These are phyloP conservation scores for Dryas iulia DNA, from an alignment of 1,140 invertebrate genomes.

Conservation along the genomic window DNA sequence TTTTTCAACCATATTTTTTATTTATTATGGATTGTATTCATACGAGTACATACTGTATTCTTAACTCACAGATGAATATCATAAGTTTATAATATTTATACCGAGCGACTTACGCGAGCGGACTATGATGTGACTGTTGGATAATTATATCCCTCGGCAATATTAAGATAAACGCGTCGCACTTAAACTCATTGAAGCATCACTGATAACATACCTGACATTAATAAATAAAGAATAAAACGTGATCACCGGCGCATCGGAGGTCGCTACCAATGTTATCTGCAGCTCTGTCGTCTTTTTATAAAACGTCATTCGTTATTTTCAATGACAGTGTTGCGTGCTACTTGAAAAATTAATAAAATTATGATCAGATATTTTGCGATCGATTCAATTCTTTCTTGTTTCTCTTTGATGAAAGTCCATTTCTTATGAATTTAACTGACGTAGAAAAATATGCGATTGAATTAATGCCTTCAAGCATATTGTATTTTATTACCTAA, in stretches of 20 bases:
- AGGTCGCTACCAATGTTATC: conserved; percentile 32
- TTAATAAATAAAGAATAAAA: conserved; percentile 28
- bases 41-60: no score
- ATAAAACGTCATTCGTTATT: conserved; percentile 24
- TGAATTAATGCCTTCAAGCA: no score
- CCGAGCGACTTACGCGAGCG: neutral
- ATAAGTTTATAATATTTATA: neutral
- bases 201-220: conserved; percentile 35
- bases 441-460: neutral
- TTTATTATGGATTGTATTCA: no score
- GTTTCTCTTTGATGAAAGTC: neutral
- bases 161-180: conserved; percentile 26
- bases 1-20: no score
- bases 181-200: conserved; percentile 34
- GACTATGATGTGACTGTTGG: neutral
- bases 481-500: no score
- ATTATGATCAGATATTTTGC: conserved; percentile 2
- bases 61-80: neutral
- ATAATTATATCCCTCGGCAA: conserved; percentile 14
- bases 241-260: conserved; percentile 23
- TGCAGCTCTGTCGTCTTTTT: conserved; percentile 20
- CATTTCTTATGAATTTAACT: neutral
- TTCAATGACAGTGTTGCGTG: conserved; percentile 11
- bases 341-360: conserved; percentile 11
- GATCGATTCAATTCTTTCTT: neutral